phyloP scores from a whole-genome alignment of 2,113 vertebrate species.

The Lepidiolamprologus cunningtoni region DNA sequence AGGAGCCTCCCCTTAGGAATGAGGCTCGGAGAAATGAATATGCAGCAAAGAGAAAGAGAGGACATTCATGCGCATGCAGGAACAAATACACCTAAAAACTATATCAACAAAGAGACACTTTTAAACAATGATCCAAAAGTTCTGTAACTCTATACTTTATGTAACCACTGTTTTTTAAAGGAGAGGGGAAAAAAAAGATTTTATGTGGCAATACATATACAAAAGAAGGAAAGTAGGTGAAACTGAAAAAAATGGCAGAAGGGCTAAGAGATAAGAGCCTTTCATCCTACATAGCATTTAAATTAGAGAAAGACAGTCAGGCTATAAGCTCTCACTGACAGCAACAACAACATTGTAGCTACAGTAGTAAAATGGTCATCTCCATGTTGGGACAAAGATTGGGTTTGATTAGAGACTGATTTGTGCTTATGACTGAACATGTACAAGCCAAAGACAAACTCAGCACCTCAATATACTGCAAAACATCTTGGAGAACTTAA shows the following conservation, averaged over 20 bases:
- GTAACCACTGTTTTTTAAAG: not conserved
- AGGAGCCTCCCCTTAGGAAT: not conserved
- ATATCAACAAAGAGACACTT: not conserved
- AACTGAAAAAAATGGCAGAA: not conserved
- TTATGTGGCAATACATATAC: not conserved
- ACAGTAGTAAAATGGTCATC: not conserved
- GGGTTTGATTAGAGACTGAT: not conserved
- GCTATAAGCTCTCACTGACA: not conserved
- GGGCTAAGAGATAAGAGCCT: not conserved
- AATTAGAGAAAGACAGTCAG: not conserved
- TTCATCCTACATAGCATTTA: not conserved
- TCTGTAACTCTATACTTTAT: not conserved
- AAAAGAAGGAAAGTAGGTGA: not conserved
- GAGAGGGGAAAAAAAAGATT: not conserved
- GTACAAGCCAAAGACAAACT: not conserved
- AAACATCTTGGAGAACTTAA: not conserved
- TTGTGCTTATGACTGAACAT: not conserved
- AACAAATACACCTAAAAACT: not conserved
- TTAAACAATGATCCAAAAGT: not conserved
- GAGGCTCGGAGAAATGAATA: not conserved
- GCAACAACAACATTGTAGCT: not conserved
- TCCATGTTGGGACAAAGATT: not conserved
- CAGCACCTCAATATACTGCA: not conserved
- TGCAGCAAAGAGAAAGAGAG: not conserved
- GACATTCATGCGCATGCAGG: not conserved